These are phyloP conservation scores for Dioctria linearis DNA, from an alignment of 2,888 invertebrate genomes.

Conservation along the genomic window DNA sequence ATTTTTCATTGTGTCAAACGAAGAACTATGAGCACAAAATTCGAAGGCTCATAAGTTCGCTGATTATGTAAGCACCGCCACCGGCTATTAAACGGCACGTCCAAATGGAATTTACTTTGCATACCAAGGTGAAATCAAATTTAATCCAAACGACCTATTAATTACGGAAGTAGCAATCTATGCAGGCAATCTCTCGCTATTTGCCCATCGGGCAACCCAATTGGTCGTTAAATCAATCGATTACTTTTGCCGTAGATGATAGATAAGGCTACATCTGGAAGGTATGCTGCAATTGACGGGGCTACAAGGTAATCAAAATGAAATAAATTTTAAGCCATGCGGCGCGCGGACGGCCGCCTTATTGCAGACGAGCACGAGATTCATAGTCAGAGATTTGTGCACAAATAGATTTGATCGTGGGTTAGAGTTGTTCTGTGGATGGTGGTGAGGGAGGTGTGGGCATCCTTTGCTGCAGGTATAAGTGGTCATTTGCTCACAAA, in stretches of 20 bases:
- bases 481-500: conserved; percentile 20
- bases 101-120: conserved; percentile 7
- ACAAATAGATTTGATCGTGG: background rate
- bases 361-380: no score
- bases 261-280: conserved; percentile 48
- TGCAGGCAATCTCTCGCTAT: background rate
- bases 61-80: conserved; percentile 20
- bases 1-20: no score
- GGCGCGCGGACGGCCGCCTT: no score
- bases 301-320: conserved; percentile 44
- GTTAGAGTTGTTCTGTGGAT: background rate
- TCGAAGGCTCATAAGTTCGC: background rate
- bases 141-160: conserved; percentile 49
- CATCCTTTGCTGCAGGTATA: background rate
- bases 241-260: conserved; percentile 42
- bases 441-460: background rate
- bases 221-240: conserved; percentile 47
- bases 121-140: conserved; percentile 27
- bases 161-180: conserved; percentile 45
- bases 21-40: no score
- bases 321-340: conserved; percentile 36
- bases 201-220: conserved; percentile 41
- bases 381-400: no score
- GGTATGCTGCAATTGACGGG: conserved; percentile 43
- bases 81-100: conserved; percentile 4